A percentile compares a stretch with the other conserved stretches of the same genome.
These are phyloP conservation scores for Crypturellus undulatus DNA, from an alignment of 2,113 vertebrate species.

Conservation along the genomic window DNA sequence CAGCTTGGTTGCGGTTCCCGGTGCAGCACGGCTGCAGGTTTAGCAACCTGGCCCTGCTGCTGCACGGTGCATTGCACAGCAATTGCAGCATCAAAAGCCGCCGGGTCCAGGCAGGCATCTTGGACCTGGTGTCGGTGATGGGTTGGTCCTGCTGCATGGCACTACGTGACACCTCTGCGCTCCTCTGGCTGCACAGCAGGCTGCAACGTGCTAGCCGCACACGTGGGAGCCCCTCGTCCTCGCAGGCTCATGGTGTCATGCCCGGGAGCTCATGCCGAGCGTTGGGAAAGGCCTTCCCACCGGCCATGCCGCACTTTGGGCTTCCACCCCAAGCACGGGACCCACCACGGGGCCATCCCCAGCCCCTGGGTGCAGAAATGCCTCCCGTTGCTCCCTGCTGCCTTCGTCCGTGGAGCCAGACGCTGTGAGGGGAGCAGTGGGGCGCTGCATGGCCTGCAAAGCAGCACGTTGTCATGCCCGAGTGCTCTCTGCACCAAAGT, in stretches of 20 bases:
- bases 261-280: slow-evolving; percentile 18
- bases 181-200: background rate
- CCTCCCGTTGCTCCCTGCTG: background rate
- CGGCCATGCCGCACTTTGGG: background rate
- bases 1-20: background rate
- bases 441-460: background rate
- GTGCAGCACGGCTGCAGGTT: background rate
- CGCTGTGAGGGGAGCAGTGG: background rate
- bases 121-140: background rate
- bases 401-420: background rate
- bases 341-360: accelerated
- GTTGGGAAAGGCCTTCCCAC: background rate
- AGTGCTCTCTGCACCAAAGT: background rate
- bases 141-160: background rate
- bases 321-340: background rate
- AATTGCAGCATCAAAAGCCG: background rate
- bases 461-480: background rate
- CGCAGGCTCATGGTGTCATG: background rate
- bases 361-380: accelerated
- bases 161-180: background rate
- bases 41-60: background rate
- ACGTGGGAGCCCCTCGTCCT: background rate
- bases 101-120: background rate
- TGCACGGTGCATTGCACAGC: background rate
- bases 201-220: background rate